A percentile compares a stretch with the other conserved stretches of the same genome.
These are phyloP conservation scores for Argyra leucocephala DNA, from an alignment of 2,888 invertebrate species.

Conservation along the genomic window DNA sequence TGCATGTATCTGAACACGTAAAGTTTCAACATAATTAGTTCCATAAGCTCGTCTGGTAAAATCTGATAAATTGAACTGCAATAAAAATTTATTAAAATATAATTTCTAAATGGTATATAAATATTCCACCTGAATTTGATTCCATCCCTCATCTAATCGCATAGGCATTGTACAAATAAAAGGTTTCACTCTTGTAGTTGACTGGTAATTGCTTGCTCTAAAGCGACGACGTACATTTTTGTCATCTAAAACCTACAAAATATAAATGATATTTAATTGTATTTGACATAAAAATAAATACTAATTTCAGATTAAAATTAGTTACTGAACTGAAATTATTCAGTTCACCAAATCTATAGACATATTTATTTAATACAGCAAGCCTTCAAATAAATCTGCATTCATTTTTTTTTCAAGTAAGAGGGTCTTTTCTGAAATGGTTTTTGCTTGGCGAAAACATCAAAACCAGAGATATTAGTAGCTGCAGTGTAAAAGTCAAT, in stretches of 20 bases:
- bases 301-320: not conserved
- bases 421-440: no score
- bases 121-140: constrained; percentile 50
- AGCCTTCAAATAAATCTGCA: no score
- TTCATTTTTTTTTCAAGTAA: no score
- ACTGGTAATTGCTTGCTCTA: constrained; percentile 95
- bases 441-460: no score
- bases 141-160: constrained; percentile 61
- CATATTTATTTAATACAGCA: no score
- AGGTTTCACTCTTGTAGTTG: constrained; percentile 83
- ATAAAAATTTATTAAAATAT: not conserved
- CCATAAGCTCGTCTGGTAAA: constrained; percentile 95
- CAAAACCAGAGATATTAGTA: no score
- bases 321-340: not conserved
- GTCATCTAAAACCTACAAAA: constrained; percentile 65
- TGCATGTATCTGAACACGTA: constrained; percentile 91
- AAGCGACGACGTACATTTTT: constrained; percentile 89
- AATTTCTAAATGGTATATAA: not conserved
- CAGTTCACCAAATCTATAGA: no score
- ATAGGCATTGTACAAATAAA: constrained; percentile 99
- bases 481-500: no score
- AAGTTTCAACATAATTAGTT: constrained; percentile 82
- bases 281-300: constrained; percentile 22
- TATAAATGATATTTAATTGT: no score
- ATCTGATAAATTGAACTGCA: constrained; percentile 90